These are phyloP conservation scores for Andrena camellia DNA, from an alignment of 2,888 invertebrate genomes.

Conservation along the genomic window DNA sequence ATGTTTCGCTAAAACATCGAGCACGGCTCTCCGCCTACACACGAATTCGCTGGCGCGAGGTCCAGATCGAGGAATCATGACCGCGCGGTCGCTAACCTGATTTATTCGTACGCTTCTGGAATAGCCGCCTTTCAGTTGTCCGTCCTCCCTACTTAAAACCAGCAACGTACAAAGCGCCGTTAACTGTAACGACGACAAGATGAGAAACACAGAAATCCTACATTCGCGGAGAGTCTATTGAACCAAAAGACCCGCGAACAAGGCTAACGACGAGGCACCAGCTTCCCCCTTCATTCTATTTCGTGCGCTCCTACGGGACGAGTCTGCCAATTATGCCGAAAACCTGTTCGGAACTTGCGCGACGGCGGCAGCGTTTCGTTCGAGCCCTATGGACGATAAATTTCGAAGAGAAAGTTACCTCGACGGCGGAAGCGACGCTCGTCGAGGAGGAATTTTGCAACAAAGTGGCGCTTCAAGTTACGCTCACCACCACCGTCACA, in stretches of 20 bases:
- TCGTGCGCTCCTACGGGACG: constrained; percentile 2
- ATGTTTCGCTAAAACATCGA: constrained; percentile 21
- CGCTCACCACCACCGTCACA: neutral
- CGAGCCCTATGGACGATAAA: constrained; percentile 10
- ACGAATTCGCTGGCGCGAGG: neutral
- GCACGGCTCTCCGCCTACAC: neutral
- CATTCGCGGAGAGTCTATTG: neutral
- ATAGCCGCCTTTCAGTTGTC: neutral
- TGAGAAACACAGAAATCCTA: constrained; percentile 13
- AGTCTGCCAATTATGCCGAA: constrained; percentile 37
- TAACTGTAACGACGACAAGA: neutral
- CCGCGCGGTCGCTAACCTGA: neutral
- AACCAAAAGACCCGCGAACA: constrained; percentile 20
- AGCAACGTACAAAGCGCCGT: no score
- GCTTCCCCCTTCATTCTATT: constrained; percentile 40
- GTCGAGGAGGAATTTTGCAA: neutral
- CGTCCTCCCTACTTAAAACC: no score
- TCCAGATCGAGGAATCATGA: constrained; percentile 4
- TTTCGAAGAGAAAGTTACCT: constrained; percentile 31
- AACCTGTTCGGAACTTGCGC: constrained; percentile 49
- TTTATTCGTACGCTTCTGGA: neutral
- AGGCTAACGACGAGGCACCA: constrained; percentile 44
- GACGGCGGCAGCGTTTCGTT: neutral
- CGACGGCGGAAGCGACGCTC: neutral
- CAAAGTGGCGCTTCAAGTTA: neutral